Conservation (phyloP, 2,888 invertebrate genomes). For the Pycnomerus fuliginosus region DNA sequence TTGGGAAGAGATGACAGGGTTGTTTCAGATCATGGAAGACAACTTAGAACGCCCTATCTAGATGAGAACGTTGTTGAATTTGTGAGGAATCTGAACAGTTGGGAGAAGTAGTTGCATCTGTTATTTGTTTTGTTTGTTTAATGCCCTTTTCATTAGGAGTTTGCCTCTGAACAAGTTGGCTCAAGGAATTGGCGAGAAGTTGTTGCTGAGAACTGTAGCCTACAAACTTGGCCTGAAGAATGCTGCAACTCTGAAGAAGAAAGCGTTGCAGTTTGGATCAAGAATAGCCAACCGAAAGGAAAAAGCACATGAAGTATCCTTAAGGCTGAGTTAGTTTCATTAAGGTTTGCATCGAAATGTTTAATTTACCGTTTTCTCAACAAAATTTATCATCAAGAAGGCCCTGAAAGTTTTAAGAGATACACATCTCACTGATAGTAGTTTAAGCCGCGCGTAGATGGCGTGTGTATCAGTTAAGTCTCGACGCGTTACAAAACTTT, state of each 20-base stretch:
- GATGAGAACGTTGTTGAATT: conserved; percentile 70
- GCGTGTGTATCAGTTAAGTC: no score
- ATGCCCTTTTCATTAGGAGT: no score
- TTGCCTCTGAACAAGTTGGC: conserved; percentile 4
- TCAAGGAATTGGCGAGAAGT: conserved; percentile 90
- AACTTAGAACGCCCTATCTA: conserved; percentile 77
- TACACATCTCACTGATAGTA: no score
- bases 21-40: conserved; percentile 84
- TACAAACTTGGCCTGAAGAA: conserved; percentile 64
- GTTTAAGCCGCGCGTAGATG: no score
- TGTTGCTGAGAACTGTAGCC: conserved; percentile 76
- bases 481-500: no score
- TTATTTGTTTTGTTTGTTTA: no score
- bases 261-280: conserved; percentile 97
- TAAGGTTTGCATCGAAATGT: no score
- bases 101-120: conserved; percentile 61
- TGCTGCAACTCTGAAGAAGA: conserved; percentile 75
- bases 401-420: no score
- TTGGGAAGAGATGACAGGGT: conserved; percentile 93
- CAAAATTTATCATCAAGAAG: no score
- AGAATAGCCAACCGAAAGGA: conserved; percentile 90
- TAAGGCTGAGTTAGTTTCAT: no score
- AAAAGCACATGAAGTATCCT: conserved; percentile 77
- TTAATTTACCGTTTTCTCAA: no score
- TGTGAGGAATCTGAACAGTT: conserved; percentile 63